phyloP scores from a whole-genome alignment of 1,140 invertebrate genomes.

The Drosophila leontia region DNA sequence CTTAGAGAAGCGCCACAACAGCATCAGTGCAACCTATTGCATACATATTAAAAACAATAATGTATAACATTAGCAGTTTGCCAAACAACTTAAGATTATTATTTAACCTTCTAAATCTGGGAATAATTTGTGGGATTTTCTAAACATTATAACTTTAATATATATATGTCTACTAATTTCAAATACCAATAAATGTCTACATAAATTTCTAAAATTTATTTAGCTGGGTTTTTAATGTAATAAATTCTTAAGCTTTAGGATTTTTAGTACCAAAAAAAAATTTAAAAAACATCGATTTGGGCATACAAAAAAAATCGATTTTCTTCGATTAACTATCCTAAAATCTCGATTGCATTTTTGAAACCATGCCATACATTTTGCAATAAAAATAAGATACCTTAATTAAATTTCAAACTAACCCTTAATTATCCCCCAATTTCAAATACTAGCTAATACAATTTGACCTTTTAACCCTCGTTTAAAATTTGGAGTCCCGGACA shows the following conservation, averaged over 20 bases:
- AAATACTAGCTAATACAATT: not conserved
- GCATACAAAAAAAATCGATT: too few species aligned
- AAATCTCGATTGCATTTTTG: not conserved
- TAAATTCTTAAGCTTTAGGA: not conserved
- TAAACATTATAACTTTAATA: too few species aligned
- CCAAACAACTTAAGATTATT: not conserved
- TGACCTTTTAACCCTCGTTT: not conserved
- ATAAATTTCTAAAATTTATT: too few species aligned
- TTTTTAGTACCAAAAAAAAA: not conserved
- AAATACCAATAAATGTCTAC: not conserved
- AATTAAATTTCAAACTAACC: not conserved
- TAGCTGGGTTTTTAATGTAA: too few species aligned
- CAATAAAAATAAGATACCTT: not conserved
- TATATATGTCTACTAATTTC: too few species aligned
- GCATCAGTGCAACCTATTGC: conserved; percentile 10
- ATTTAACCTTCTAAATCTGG: not conserved
- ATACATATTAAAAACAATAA: not conserved
- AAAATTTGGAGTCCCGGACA: not conserved
- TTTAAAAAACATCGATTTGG: too few species aligned
- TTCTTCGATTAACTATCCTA: too few species aligned
- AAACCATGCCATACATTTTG: not conserved
- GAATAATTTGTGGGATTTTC: not conserved
- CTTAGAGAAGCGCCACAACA: not conserved
- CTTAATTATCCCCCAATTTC: not conserved
- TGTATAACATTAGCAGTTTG: not conserved